Evolutionary conservation across 1,140 invertebrate genomes (phyloP).

Genomic region (Drosophila kikkawai): DNA sequence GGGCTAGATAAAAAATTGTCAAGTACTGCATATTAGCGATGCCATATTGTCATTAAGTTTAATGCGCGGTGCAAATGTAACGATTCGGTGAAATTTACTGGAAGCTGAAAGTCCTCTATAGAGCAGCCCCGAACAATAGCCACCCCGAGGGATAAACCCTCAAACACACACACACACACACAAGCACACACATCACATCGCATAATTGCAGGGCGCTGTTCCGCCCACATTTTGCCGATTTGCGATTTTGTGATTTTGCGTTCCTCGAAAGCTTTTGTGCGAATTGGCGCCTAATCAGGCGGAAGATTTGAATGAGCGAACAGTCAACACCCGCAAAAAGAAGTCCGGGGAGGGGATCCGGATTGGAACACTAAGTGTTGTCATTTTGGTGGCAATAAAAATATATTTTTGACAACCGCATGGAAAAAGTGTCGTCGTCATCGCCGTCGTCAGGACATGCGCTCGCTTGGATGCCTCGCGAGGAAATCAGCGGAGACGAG

Average conservation of each 20-base stretch:
- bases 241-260: slow-evolving; percentile 16
- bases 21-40: slow-evolving; percentile 38
- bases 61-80: slow-evolving; percentile 77
- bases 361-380: slow-evolving; percentile 62
- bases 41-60: slow-evolving; percentile 72
- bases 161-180: slow-evolving; percentile 28
- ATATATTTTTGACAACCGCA: slow-evolving; percentile 82
- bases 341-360: background rate
- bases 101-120: slow-evolving; percentile 44
- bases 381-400: slow-evolving; percentile 84
- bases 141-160: slow-evolving; percentile 36
- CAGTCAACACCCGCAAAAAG: slow-evolving; percentile 60
- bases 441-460: slow-evolving; percentile 60
- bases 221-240: slow-evolving; percentile 62
- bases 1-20: slow-evolving; percentile 24
- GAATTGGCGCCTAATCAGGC: slow-evolving; percentile 83
- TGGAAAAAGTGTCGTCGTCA: slow-evolving; percentile 56
- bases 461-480: slow-evolving; percentile 33
- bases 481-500: background rate
- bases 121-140: slow-evolving; percentile 24
- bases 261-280: slow-evolving; percentile 58
- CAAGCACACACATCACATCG: slow-evolving; percentile 47
- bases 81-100: slow-evolving; percentile 82
- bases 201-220: slow-evolving; percentile 66
- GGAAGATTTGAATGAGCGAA: slow-evolving; percentile 83